Base-by-base conservation (phyloP, 2,113 vertebrate genomes). In the Rhadina sibilatrix region DNA sequence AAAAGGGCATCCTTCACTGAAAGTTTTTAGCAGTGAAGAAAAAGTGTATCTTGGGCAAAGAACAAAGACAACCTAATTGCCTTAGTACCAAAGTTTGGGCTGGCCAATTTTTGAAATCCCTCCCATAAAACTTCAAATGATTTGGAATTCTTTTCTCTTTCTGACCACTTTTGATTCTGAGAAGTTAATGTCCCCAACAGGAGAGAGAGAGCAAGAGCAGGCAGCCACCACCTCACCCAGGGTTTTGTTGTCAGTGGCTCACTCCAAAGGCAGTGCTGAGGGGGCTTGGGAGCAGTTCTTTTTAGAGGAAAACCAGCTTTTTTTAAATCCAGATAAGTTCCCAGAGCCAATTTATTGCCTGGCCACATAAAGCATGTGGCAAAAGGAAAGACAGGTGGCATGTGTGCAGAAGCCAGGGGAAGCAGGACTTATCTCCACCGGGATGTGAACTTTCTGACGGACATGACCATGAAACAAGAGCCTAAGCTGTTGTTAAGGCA, bases 1-100 rank as follows among this genome's bases (percentile, higher is more conserved):
- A 47, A 56, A 89, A 75, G 11, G 16, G 22, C 6, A 84, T 50
- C 30, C 22, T 75, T 79, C 35, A 38, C 27, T 53, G 56, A 47
- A 85, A 19, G 2, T 33, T 93, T 91, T 79, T 65, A 72, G 72
- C 35, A 33, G 23, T 1, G 1, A 28, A 76, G 60, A 47, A 79
- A 79, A 79, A n/a, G 1, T 0, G 0, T 82, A 12, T 65, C 38
- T 82, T 3, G 4, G 53, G 22, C 0, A 0, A 91, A 91, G 44
- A 78, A 59, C 23, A 66, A 84, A 64, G 49, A 66, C 8, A 53
- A 53, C 2, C 47, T 69, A 28, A 46, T 82, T 82, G 35, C 19
- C 24, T 78, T 52, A 64, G 24, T 52, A 52, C 19, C 35, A 15
- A 87, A 38, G 19, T 65, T 82, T 63, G 16, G 47, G 44, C 11